Percentiles rank a stretch among this genome's conserved stretches.
Evolutionary conservation across 2,797 vertebrate genomes (phyloP).

Genomic region (Nothura maculosa): DNA sequence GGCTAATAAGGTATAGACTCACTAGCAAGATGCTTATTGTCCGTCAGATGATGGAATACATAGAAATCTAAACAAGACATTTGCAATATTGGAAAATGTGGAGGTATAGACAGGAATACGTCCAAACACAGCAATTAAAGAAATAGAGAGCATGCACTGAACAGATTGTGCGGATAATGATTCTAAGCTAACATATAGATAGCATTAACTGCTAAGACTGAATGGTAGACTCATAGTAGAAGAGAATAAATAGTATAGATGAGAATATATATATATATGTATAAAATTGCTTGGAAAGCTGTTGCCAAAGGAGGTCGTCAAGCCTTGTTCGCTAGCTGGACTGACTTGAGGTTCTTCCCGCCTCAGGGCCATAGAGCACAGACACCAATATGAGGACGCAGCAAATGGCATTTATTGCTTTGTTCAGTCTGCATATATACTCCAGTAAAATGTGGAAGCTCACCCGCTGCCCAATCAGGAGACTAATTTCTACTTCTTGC

Average conservation of each 20-base stretch:
- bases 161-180: constrained; percentile 55
- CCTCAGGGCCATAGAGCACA: no score
- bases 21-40: constrained; percentile 23
- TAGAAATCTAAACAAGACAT: not conserved
- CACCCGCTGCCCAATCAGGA: no score
- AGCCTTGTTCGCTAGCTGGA: no score
- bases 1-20: not conserved
- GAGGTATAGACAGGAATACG: not conserved
- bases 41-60: not conserved
- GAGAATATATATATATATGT: not conserved
- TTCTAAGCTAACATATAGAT: constrained; percentile 56
- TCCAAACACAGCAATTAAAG: constrained; percentile 32
- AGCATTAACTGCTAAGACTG: constrained; percentile 38
- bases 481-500: no score
- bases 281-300: not conserved
- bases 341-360: no score
- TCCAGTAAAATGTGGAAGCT: no score
- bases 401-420: no score
- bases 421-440: no score
- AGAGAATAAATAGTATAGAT: not conserved
- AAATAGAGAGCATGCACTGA: not conserved
- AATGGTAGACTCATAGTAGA: constrained; percentile 9
- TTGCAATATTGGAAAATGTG: not conserved
- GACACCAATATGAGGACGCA: no score
- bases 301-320: no score